phyloP scores from a whole-genome alignment of 2,113 vertebrate genomes.

The Trichomycterus rosablanca region DNA sequence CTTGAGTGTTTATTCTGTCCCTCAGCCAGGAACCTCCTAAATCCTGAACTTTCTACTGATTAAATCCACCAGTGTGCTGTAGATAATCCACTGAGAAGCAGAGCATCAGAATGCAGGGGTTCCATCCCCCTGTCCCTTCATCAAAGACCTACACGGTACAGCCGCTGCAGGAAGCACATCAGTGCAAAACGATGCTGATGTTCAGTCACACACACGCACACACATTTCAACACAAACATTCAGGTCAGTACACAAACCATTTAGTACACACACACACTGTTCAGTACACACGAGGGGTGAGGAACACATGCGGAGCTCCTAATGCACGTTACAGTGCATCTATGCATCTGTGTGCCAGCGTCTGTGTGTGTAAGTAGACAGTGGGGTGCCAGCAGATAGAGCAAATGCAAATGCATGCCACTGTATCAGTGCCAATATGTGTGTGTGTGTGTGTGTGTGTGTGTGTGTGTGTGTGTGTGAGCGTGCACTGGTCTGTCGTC shows the following conservation, averaged over 20 bases:
- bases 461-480: not conserved
- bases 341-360: not conserved
- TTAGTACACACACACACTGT: slow-evolving; percentile 1
- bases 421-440: not conserved
- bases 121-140: too few relatives aligned
- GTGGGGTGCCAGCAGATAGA: not conserved
- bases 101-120: too few relatives aligned
- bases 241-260: not conserved
- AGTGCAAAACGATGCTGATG: too few relatives aligned
- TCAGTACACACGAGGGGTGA: not conserved
- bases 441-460: not conserved
- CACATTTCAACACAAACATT: not conserved
- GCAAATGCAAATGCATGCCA: too few relatives aligned
- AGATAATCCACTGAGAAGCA: too few relatives aligned
- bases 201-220: not conserved
- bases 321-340: not conserved
- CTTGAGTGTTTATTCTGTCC: too few relatives aligned
- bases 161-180: too few relatives aligned
- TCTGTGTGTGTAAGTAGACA: not conserved
- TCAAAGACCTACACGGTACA: too few relatives aligned
- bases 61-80: too few relatives aligned
- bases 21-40: too few relatives aligned
- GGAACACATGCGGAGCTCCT: not conserved
- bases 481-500: too few relatives aligned
- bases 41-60: too few relatives aligned